Conservation (phyloP, 2,113 vertebrate genomes). For the Lutjanus erythropterus region DNA sequence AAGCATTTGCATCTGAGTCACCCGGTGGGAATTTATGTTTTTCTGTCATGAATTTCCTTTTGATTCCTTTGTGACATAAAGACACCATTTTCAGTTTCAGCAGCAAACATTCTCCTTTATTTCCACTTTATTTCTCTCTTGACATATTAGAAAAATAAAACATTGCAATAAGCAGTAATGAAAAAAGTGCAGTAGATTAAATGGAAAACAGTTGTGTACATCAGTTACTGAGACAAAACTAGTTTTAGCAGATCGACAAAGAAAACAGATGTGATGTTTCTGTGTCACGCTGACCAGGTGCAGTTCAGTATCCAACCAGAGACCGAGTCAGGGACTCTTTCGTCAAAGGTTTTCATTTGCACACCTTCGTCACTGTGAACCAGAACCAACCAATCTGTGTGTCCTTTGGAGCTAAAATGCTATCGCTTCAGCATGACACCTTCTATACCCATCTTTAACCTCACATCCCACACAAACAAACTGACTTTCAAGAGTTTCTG, state of each 20-base stretch:
- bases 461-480: slow-evolving; percentile 3
- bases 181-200: slow-evolving; percentile 36
- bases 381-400: slow-evolving; percentile 62
- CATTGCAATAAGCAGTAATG: slow-evolving; percentile 48
- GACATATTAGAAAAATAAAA: slow-evolving; percentile 64
- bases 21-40: no score
- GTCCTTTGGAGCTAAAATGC: neutral
- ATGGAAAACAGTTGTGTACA: slow-evolving; percentile 34
- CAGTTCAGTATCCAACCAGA: slow-evolving; percentile 81
- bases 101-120: slow-evolving; percentile 75
- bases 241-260: slow-evolving; percentile 25
- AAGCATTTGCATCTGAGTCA: no score
- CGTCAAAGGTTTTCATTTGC: slow-evolving; percentile 84
- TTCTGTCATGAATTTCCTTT: no score
- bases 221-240: slow-evolving; percentile 27
- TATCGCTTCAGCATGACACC: neutral
- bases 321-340: slow-evolving; percentile 84
- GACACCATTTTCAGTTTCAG: slow-evolving; percentile 31
- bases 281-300: slow-evolving; percentile 64
- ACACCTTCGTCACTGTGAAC: slow-evolving; percentile 72
- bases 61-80: neutral
- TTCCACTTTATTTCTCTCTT: slow-evolving; percentile 55
- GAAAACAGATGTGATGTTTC: slow-evolving; percentile 66
- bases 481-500: slow-evolving; percentile 5
- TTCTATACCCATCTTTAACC: neutral